Percentiles rank a stretch among this genome's conserved stretches.
phyloP scores from a whole-genome alignment of 1,140 invertebrate species.

The Oryctes rhinoceros region DNA sequence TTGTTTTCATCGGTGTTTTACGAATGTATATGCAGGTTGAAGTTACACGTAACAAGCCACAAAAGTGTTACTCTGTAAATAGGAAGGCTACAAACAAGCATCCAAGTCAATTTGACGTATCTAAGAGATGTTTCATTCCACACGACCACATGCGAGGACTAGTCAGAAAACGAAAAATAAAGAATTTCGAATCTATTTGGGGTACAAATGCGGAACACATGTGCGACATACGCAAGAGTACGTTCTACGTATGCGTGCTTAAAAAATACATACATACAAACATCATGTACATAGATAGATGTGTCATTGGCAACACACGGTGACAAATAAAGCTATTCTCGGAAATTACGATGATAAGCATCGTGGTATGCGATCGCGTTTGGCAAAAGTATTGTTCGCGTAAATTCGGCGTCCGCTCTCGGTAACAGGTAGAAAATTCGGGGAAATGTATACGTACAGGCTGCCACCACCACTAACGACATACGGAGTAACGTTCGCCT shows the following conservation, averaged over 20 bases:
- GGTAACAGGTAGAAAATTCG: conserved; percentile 28
- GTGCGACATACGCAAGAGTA: background rate
- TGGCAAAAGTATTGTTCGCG: conserved; percentile 30
- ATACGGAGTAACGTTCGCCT: background rate
- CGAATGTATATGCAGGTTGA: background rate
- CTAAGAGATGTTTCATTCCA: background rate
- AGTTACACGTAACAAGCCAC: background rate
- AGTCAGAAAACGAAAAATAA: conserved; percentile 16
- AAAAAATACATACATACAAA: background rate
- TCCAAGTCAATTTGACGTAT: background rate
- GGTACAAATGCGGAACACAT: conserved; percentile 33
- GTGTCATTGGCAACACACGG: conserved; percentile 28
- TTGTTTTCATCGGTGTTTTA: background rate
- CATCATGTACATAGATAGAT: background rate
- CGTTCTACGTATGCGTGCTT: background rate
- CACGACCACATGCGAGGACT: background rate
- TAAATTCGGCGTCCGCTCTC: background rate
- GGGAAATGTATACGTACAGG: background rate
- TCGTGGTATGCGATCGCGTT: conserved; percentile 26
- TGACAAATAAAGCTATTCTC: conserved; percentile 34
- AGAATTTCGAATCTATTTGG: conserved; percentile 29
- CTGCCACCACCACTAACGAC: background rate
- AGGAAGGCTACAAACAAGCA: background rate
- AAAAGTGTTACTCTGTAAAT: background rate
- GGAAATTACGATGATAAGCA: conserved; percentile 35